phyloP scores from a whole-genome alignment of 2,113 vertebrate species.

The Psittacus erithacus region DNA sequence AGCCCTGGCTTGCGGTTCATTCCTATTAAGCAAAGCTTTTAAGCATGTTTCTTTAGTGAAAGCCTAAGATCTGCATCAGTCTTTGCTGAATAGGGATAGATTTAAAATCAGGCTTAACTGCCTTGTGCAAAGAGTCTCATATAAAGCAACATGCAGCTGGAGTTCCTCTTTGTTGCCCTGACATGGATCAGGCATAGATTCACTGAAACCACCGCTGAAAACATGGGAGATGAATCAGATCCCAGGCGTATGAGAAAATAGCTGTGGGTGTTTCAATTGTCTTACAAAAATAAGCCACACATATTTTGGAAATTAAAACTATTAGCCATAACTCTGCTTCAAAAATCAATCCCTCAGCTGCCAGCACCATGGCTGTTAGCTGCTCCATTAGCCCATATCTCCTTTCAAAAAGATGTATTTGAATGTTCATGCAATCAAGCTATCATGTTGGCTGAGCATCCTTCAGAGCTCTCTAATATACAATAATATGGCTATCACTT shows the following conservation, averaged over 20 bases:
- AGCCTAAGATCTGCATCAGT: background rate
- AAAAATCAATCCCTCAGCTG: background rate
- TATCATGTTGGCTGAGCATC: background rate
- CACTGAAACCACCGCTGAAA: background rate
- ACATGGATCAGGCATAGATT: background rate
- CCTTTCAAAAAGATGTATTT: background rate
- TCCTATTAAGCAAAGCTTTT: background rate
- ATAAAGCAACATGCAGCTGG: background rate
- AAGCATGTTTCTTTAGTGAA: background rate
- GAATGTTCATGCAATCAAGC: background rate
- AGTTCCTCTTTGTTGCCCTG: background rate
- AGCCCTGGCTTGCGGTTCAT: background rate
- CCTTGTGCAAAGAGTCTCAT: background rate
- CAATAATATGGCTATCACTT: constrained; percentile 4
- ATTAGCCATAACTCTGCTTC: background rate
- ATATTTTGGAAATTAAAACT: background rate
- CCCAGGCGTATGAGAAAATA: background rate
- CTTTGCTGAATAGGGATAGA: constrained; percentile 12
- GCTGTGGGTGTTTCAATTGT: background rate
- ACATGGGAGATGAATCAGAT: background rate
- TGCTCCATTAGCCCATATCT: background rate
- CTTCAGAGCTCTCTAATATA: constrained; percentile 10
- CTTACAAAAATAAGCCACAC: background rate
- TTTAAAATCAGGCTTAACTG: background rate
- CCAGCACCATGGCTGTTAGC: background rate